Evolutionary conservation across 2,888 invertebrate species (phyloP).

Genomic region (Sphaerophoria rueppellii): DNA sequence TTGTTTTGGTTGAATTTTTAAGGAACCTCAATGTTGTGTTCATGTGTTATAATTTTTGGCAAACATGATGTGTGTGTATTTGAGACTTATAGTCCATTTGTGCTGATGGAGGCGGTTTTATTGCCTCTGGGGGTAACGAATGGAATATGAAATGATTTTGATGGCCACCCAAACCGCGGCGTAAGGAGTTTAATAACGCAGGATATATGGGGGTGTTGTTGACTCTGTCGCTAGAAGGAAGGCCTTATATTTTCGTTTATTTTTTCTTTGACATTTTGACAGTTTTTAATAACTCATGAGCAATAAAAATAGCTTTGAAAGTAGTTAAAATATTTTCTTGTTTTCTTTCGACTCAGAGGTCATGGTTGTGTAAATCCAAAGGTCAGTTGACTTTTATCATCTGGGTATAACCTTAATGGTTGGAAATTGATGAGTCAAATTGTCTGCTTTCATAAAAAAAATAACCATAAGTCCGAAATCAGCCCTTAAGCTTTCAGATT

Average conservation of each 20-base stretch:
- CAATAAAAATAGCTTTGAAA: no score
- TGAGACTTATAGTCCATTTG: conserved; percentile 40
- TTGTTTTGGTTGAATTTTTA: conserved; percentile 10
- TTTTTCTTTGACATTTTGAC: conserved; percentile 5
- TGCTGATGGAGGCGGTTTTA: conserved; percentile 38
- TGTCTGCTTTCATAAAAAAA: no score
- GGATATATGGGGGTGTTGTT: conserved; percentile 5
- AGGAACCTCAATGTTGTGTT: conserved; percentile 28
- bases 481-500: no score
- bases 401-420: no score
- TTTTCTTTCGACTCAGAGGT: no score
- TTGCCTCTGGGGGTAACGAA: conserved; percentile 19
- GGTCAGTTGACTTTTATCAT: no score
- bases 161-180: conserved; percentile 7
- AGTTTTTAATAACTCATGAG: background rate
- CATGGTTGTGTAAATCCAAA: no score
- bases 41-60: conserved; percentile 34
- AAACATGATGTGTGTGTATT: conserved; percentile 17
- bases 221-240: background rate
- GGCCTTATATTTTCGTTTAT: conserved; percentile 10
- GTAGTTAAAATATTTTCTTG: no score
- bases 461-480: no score
- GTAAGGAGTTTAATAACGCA: background rate
- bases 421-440: no score
- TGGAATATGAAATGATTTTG: conserved; percentile 14